A percentile compares a stretch with the other conserved stretches of the same genome.
Evolutionary conservation across 1,140 invertebrate species (phyloP).

Genomic region (Scaptomyza pallida): DNA sequence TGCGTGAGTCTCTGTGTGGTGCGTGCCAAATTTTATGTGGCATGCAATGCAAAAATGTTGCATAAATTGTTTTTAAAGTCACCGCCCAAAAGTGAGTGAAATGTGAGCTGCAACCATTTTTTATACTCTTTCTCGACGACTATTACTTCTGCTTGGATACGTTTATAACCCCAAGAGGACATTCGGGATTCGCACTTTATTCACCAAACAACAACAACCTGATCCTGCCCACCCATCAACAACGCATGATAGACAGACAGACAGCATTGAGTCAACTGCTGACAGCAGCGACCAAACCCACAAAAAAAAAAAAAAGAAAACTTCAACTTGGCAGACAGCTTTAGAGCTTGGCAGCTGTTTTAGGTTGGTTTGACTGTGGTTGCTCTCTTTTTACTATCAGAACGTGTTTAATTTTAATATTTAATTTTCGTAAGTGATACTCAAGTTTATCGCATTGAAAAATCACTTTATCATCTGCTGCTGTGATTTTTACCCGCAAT

Average conservation of each 20-base stretch:
- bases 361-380: conserved; percentile 35
- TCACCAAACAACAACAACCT: neutral
- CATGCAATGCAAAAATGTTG: conserved; percentile 55
- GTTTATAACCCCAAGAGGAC: conserved; percentile 14
- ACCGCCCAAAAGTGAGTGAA: conserved; percentile 58
- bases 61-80: conserved; percentile 76
- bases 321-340: conserved; percentile 13
- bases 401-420: neutral
- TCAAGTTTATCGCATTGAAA: neutral
- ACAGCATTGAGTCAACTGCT: conserved; percentile 32
- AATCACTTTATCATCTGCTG: conserved; percentile 14
- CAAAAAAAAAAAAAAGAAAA: conserved; percentile 1
- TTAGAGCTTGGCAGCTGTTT: conserved; percentile 32
- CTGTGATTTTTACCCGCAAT: neutral
- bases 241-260: conserved; percentile 60
- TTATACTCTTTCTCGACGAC: neutral
- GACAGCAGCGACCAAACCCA: conserved; percentile 33
- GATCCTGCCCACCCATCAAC: conserved; percentile 8
- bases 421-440: neutral
- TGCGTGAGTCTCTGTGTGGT: too few relatives aligned
- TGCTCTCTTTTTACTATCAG: conserved; percentile 14
- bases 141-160: too few relatives aligned
- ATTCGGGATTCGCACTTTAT: conserved; percentile 28
- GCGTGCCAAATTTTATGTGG: conserved; percentile 37
- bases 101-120: conserved; percentile 38